Conservation (phyloP, 2,113 vertebrate species). For the Naja naja region DNA sequence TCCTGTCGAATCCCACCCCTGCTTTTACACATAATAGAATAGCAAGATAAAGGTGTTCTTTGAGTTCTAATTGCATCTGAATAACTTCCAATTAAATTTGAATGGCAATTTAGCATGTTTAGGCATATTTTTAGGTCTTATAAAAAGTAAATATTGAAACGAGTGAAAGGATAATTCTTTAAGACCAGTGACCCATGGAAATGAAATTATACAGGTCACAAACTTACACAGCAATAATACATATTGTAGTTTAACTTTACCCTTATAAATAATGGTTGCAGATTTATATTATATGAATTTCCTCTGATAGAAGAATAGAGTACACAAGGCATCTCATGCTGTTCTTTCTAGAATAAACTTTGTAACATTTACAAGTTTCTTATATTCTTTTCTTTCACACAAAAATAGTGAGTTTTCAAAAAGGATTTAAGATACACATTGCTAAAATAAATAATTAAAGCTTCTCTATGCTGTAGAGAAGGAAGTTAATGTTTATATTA, state of each 20-base stretch:
- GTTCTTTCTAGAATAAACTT: neutral
- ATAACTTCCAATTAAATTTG: constrained; percentile 62
- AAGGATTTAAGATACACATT: neutral
- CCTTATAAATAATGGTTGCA: constrained; percentile 30
- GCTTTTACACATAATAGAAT: constrained; percentile 51
- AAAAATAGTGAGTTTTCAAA: neutral
- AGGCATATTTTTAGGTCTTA: constrained; percentile 34
- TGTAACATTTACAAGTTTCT: neutral
- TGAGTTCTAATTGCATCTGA: constrained; percentile 59
- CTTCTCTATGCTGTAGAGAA: neutral
- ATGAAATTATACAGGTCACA: constrained; percentile 14
- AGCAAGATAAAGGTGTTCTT: constrained; percentile 55
- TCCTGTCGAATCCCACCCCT: too few species aligned
- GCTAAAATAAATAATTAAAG: neutral
- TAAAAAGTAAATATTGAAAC: constrained; percentile 26
- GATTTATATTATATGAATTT: neutral
- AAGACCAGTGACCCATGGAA: constrained; percentile 18
- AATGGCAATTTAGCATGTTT: constrained; percentile 37
- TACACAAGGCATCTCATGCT: neutral
- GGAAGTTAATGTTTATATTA: neutral
- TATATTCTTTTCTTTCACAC: neutral
- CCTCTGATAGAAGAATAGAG: neutral
- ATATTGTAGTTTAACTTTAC: neutral
- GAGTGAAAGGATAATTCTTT: constrained; percentile 21
- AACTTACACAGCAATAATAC: neutral